These are phyloP conservation scores for Onychorhynchus coronatus DNA, from an alignment of 2,113 vertebrate genomes.

Conservation along the genomic window DNA sequence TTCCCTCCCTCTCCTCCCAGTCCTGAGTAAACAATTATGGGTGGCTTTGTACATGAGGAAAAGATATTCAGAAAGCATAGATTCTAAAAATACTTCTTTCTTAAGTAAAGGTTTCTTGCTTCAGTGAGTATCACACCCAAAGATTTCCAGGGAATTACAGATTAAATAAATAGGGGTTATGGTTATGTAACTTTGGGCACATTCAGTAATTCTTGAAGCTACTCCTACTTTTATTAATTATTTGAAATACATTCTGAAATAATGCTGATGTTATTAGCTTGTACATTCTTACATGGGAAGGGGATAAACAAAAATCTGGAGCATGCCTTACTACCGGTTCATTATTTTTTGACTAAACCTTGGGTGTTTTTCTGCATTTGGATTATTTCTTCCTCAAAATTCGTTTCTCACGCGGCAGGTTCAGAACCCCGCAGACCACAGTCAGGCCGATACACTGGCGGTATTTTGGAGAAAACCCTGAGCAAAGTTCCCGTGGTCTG, in stretches of 20 bases:
- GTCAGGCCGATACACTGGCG: rapidly evolving
- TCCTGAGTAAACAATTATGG: not conserved
- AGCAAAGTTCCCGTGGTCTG: not conserved
- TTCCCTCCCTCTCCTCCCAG: rapidly evolving
- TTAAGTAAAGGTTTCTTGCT: not conserved
- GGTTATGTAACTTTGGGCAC: not conserved
- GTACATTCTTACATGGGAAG: not conserved
- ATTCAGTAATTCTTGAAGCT: not conserved
- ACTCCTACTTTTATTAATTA: not conserved
- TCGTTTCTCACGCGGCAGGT: not conserved
- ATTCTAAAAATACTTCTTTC: not conserved
- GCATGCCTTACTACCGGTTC: not conserved
- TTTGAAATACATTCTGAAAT: not conserved
- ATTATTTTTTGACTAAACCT: not conserved
- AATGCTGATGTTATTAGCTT: not conserved
- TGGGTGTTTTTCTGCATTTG: not conserved
- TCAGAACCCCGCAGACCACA: too few species aligned
- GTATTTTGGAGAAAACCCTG: not conserved
- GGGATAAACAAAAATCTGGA: not conserved
- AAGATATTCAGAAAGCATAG: not conserved
- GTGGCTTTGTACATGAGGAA: not conserved
- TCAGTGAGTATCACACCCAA: not conserved
- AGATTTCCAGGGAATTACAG: not conserved
- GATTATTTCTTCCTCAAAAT: not conserved
- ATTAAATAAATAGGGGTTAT: not conserved